phyloP scores from a whole-genome alignment of 1,140 invertebrate genomes.

The Platorchestia sp. region DNA sequence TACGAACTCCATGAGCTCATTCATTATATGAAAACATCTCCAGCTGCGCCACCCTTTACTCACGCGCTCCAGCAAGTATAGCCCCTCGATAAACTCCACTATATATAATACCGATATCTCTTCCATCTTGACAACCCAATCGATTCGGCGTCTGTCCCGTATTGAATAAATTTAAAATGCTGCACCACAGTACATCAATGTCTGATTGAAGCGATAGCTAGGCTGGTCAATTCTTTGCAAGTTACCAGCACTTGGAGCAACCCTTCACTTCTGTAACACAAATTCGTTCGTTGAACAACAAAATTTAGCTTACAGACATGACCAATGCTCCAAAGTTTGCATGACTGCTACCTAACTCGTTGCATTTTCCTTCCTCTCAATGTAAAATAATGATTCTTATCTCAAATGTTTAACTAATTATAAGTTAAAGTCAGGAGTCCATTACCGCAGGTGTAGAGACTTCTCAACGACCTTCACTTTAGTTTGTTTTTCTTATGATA shows the following conservation, averaged over 20 bases:
- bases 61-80: neutral
- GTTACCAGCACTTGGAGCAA: neutral
- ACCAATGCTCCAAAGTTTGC: neutral
- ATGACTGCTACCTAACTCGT: no score
- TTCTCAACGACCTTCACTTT: no score
- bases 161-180: neutral
- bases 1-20: no score
- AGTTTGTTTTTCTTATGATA: no score
- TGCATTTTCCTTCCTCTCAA: no score
- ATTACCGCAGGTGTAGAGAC: no score
- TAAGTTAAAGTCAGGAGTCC: no score
- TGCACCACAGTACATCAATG: neutral
- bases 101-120: neutral
- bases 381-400: no score
- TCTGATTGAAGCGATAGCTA: neutral
- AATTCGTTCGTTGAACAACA: neutral
- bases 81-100: neutral
- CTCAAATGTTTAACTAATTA: no score
- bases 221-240: neutral
- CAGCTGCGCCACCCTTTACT: neutral
- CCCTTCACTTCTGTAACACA: neutral
- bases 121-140: neutral
- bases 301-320: neutral
- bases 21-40: neutral
- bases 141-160: neutral